Evolutionary conservation across 2,113 vertebrate species (phyloP).

Genomic region (Amazona guildingii): DNA sequence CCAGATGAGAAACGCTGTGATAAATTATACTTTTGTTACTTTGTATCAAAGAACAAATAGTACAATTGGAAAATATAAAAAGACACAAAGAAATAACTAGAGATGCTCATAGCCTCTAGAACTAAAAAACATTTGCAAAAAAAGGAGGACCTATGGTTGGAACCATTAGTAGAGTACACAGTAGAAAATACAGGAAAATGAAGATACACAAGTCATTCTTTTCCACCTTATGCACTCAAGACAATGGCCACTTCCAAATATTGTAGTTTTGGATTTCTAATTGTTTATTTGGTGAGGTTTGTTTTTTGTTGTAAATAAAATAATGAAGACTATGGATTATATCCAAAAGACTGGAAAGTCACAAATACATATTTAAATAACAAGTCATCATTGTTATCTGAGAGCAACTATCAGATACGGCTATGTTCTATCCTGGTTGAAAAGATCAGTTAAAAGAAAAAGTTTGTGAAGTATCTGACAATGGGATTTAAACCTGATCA

Average conservation of each 20-base stretch:
- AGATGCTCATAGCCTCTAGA: rapidly evolving
- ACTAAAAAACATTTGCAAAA: background rate
- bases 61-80: background rate
- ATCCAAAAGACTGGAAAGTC: background rate
- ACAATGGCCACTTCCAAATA: background rate
- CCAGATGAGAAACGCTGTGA: background rate
- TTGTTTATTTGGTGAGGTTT: background rate
- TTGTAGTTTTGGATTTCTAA: background rate
- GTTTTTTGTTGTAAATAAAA: background rate
- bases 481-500: background rate
- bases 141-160: background rate
- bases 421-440: background rate
- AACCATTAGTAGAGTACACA: background rate
- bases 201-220: background rate
- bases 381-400: background rate
- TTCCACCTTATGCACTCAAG: background rate
- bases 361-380: background rate
- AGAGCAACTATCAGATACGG: background rate
- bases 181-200: background rate
- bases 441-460: background rate
- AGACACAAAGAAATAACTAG: background rate
- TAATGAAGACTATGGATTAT: background rate
- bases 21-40: background rate
- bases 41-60: background rate
- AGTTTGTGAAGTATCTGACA: background rate